phyloP scores from a whole-genome alignment of 2,113 vertebrate species.

The Uria lomvia region DNA sequence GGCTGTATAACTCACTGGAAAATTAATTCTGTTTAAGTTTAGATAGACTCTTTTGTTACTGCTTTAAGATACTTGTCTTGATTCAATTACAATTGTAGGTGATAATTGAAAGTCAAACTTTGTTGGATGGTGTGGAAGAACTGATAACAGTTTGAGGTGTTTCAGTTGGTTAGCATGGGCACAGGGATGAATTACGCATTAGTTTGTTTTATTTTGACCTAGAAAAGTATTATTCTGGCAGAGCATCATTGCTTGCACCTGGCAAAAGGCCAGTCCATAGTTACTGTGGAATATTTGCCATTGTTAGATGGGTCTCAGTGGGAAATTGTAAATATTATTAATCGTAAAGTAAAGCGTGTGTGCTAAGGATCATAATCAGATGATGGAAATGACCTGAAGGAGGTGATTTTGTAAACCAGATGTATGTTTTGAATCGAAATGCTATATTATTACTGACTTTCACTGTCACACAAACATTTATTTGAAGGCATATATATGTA shows the following conservation, averaged over 20 bases:
- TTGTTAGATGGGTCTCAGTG: neutral
- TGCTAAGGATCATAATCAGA: neutral
- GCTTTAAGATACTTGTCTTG: neutral
- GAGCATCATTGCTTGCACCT: neutral
- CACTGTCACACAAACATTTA: neutral
- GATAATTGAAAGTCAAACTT: neutral
- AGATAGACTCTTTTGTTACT: neutral
- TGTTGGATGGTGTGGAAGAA: neutral
- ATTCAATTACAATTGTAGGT: neutral
- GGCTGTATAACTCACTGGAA: neutral
- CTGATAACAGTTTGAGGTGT: neutral
- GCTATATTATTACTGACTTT: neutral
- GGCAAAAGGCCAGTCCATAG: neutral
- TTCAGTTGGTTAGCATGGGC: neutral
- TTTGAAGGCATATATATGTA: rapidly evolving
- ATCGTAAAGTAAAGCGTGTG: neutral
- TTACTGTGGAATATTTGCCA: neutral
- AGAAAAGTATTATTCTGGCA: neutral
- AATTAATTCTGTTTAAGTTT: neutral
- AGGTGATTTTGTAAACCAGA: neutral
- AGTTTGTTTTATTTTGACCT: neutral
- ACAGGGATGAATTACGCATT: neutral
- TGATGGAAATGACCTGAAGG: neutral
- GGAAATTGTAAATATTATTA: neutral
- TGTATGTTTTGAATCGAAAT: neutral